Base-by-base conservation (phyloP, 53 echinoderm and acorn worm species). In the Astropecten irregularis region DNA sequence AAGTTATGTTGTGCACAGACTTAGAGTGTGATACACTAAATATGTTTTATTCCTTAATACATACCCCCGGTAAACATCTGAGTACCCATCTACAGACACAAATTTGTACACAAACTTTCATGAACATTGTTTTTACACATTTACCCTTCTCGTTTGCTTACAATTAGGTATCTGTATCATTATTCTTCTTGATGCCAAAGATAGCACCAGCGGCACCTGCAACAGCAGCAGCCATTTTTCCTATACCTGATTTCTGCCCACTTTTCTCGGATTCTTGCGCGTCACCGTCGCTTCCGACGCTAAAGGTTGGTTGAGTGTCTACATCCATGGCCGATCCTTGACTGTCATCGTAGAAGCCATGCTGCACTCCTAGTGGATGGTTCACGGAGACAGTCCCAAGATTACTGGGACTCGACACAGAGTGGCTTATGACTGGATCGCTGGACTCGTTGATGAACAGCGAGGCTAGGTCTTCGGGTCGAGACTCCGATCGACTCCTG, bases 141-240 rank as follows among this genome's bases (percentile, higher is more conserved):
- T n/a, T n/a, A n/a, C n/a, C n/a, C n/a, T n/a, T n/a, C n/a, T n/a
- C n/a, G n/a, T n/a, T n/a, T n/a, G n/a, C n/a, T n/a, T n/a, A n/a
- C n/a, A n/a, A n/a, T n/a, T n/a, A n/a, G n/a, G 32, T 42, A 26
- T 42, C 70, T 70, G 13, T 23, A 57, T 22, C 42, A 72, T 73
- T 28, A 85, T 18, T 60, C 50, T 85, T 85, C 50, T 50, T 47
- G 2, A 64, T n/a, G 37, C 61, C 86, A 52, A 64, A 65, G 36
- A 76, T 27, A 27, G 85, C 71, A 14, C 74, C 84, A 40, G 70
- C 84, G 2, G 70, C 84, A 27, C 68, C 86, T 14, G 73, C 64
- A 36, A 79, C 79, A 10, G 62, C 79, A 11, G 79, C 79, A 1
- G 62, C 79, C 34, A 79, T 10, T 20, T 60, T 79, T 6, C 61